phyloP scores from a whole-genome alignment of 2,888 invertebrate species.

The Gymnosoma rotundatum region DNA sequence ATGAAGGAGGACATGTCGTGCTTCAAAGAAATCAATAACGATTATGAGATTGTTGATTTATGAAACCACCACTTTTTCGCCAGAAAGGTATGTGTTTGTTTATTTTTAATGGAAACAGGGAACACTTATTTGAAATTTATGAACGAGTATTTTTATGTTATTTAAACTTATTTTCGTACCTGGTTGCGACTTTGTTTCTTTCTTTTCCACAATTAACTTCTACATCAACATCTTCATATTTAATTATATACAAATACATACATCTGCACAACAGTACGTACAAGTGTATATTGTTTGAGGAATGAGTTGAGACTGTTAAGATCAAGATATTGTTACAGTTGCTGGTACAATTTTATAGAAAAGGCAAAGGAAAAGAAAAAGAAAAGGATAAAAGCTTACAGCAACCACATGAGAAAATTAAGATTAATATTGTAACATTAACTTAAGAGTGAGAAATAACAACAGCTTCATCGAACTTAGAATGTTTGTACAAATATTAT shows the following conservation, averaged over 20 bases:
- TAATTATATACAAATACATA: not conserved
- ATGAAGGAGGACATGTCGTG: conserved; percentile 34
- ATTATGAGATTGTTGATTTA: conserved; percentile 44
- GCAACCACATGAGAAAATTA: conserved; percentile 76
- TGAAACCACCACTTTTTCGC: conserved; percentile 21
- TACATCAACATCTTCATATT: conserved; percentile 7
- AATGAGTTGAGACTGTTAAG: conserved; percentile 27
- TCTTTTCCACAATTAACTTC: conserved; percentile 28
- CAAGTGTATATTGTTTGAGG: not conserved
- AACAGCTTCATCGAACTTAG: conserved; percentile 61
- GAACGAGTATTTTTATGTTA: conserved; percentile 2
- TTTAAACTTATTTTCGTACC: not conserved
- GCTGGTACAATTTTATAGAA: not conserved
- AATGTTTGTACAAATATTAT: conserved; percentile 12
- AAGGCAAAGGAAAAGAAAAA: conserved; percentile 34
- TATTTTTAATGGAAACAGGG: not conserved
- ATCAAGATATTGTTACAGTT: conserved; percentile 51
- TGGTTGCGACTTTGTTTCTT: not conserved
- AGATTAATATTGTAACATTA: conserved; percentile 79
- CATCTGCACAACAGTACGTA: not conserved
- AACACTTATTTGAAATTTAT: conserved; percentile 39
- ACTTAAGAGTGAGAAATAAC: conserved; percentile 78
- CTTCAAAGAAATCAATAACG: conserved; percentile 45
- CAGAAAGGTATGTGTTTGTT: not conserved
- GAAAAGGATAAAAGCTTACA: conserved; percentile 55